These are phyloP conservation scores for Rostratula benghalensis DNA, from an alignment of 2,113 vertebrate species.

Conservation along the genomic window DNA sequence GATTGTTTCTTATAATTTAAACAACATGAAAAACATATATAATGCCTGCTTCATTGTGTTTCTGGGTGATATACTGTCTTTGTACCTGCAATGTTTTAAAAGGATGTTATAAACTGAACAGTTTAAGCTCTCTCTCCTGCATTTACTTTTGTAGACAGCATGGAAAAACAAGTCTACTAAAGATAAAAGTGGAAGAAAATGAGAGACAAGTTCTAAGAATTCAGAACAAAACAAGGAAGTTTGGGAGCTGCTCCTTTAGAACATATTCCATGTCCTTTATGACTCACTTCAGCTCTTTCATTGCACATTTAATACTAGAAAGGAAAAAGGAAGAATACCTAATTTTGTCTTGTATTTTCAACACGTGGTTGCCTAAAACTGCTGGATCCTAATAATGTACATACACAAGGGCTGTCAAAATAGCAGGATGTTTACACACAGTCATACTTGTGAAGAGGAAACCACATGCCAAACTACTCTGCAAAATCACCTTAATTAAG, in stretches of 20 bases:
- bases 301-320: background rate
- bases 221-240: background rate
- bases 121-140: background rate
- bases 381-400: background rate
- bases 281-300: slow-evolving; percentile 21
- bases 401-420: background rate
- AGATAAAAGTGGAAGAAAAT: background rate
- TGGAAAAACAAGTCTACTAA: background rate
- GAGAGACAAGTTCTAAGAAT: background rate
- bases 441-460: background rate
- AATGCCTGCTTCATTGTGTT: background rate
- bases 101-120: background rate
- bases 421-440: background rate
- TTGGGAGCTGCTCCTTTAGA: background rate
- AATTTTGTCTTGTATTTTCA: background rate
- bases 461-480: fast-evolving
- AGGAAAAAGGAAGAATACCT: background rate
- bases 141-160: background rate
- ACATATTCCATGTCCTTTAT: background rate
- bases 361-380: background rate
- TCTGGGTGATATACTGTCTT: slow-evolving; percentile 27
- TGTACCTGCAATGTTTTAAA: slow-evolving; percentile 1
- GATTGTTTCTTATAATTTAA: slow-evolving; percentile 45
- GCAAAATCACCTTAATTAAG: background rate
- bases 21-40: slow-evolving; percentile 2